A percentile compares a stretch with the other conserved stretches of the same genome.
Conservation (phyloP, 2,113 vertebrate genomes). For the Oreochromis tanganicae region DNA sequence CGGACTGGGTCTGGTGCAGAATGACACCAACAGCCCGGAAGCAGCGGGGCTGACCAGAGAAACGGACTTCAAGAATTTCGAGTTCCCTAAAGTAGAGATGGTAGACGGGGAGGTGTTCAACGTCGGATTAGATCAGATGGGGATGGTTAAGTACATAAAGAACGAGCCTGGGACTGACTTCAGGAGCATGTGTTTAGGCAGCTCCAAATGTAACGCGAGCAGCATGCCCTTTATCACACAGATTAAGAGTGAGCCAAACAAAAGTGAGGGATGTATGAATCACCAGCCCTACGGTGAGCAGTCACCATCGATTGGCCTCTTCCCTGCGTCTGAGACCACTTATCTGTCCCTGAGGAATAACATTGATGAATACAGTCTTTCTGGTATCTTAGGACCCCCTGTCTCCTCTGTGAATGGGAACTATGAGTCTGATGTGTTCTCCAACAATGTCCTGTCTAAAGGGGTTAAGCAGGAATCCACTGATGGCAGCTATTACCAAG, state of each 20-base stretch:
- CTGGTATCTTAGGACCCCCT: conserved; percentile 96
- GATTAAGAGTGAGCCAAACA: conserved; percentile 89
- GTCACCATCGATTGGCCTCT: conserved; percentile 82
- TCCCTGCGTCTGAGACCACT: conserved; percentile 88
- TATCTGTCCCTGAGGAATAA: conserved; percentile 98
- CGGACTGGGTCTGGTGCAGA: conserved; percentile 79
- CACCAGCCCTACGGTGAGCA: conserved; percentile 80
- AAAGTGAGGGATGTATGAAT: conserved; percentile 87
- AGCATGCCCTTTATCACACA: conserved; percentile 83
- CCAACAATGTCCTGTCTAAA: conserved; percentile 80
- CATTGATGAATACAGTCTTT: conserved; percentile 96
- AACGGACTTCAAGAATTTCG: conserved; percentile 79
- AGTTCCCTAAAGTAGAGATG: conserved; percentile 92
- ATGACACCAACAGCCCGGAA: conserved; percentile 82
- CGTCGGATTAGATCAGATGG: conserved; percentile 79
- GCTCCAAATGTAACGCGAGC: conserved; percentile 74
- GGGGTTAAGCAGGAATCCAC: conserved; percentile 95
- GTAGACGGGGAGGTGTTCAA: conserved; percentile 83
- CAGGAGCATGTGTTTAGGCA: conserved; percentile 85
- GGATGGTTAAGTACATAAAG: conserved; percentile 92
- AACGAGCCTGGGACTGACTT: conserved; percentile 88
- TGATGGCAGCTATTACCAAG: conserved; percentile 91
- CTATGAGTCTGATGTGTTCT: conserved; percentile 86
- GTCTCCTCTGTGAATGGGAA: conserved; percentile 85
- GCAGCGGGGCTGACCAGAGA: conserved; percentile 67